phyloP scores from a whole-genome alignment of 2,797 vertebrate genomes.

The Leucoraja ocellata region DNA sequence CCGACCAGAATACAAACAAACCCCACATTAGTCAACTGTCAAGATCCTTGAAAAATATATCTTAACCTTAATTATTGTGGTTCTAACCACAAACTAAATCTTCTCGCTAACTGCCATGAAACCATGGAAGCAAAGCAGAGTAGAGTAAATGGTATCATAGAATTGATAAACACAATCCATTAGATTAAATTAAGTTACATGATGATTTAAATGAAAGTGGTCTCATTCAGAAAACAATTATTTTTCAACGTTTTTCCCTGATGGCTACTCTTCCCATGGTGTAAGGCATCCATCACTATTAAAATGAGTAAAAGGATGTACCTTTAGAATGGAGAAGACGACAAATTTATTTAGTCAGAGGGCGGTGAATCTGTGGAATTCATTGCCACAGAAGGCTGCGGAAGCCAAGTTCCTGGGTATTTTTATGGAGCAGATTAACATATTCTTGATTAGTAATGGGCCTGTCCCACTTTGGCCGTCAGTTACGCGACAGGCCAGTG shows the following conservation, averaged over 20 bases:
- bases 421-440: no score
- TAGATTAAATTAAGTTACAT: not conserved
- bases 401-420: no score
- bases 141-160: constrained; percentile 5
- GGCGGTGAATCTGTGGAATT: no score
- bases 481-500: no score
- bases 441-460: no score
- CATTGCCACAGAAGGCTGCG: no score
- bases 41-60: constrained; percentile 19
- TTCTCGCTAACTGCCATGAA: constrained; percentile 1
- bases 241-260: not conserved
- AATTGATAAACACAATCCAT: not conserved
- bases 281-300: constrained; percentile 52
- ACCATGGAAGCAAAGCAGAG: not conserved
- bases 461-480: no score
- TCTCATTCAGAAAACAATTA: not conserved
- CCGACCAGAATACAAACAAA: not conserved
- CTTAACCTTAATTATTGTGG: not conserved
- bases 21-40: constrained; percentile 1
- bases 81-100: constrained; percentile 21
- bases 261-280: constrained; percentile 49
- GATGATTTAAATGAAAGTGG: constrained; percentile 31
- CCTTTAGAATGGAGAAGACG: no score
- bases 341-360: no score
- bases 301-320: no score